These are phyloP conservation scores for Sminthurides aquaticus DNA, from an alignment of 2,888 invertebrate species.

Conservation along the genomic window DNA sequence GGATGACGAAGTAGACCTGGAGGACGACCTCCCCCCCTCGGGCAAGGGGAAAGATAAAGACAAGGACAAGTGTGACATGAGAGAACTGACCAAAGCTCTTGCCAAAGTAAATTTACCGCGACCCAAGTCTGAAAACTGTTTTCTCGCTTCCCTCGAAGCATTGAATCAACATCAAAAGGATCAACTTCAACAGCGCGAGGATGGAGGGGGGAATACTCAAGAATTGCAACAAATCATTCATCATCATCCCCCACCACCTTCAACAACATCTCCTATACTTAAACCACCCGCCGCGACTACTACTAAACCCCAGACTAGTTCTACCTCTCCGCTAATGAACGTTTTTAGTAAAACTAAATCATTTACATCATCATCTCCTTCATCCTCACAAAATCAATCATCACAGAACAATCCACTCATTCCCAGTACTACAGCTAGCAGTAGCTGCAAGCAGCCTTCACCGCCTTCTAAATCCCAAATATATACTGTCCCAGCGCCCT, in stretches of 20 bases:
- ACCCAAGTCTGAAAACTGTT: conserved; percentile 77
- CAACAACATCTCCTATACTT: background rate
- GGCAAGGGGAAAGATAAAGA: conserved; percentile 29
- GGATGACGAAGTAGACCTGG: conserved; percentile 48
- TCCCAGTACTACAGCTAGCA: background rate
- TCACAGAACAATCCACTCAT: background rate
- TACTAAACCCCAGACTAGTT: background rate
- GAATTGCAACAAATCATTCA: conserved; percentile 1
- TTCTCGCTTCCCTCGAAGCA: conserved; percentile 53
- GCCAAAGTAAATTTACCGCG: conserved; percentile 53
- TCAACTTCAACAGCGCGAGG: conserved; percentile 8
- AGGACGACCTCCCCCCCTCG: conserved; percentile 31
- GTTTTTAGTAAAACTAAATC: conserved; percentile 13
- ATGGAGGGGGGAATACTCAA: background rate
- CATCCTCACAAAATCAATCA: background rate
- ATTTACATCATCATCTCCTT: background rate
- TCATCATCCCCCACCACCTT: conserved; percentile 4
- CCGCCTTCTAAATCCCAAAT: conserved; percentile 1
- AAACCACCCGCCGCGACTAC: conserved; percentile 5
- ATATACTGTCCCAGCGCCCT: conserved; percentile 1
- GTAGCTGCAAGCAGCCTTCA: background rate
- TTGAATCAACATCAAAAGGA: conserved; percentile 24
- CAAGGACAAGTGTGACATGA: conserved; percentile 42
- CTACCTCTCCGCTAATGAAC: conserved; percentile 5
- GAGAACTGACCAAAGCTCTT: conserved; percentile 43